Evolutionary conservation across 2,888 invertebrate genomes (phyloP), one percentile per base, ranked within the genome.

Genomic region (Agonopterix subpropinquella): DNA sequence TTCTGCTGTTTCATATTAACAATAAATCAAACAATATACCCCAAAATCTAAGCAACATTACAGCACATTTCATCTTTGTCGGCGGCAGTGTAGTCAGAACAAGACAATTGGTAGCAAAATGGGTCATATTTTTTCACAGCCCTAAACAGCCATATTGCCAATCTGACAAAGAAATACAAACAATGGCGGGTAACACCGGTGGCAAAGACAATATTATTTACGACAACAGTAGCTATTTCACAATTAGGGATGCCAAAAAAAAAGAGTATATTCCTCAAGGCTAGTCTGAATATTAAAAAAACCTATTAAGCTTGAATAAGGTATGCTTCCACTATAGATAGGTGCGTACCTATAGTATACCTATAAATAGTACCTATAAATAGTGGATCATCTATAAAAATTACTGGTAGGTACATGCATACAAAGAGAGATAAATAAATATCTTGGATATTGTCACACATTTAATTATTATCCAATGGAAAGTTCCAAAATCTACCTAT

Each of bases 101-200:
- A 7, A 51, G 61, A 73, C 70, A 74, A 75, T 64, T 45, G 52
- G 52, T 51, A 44, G 48, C 54, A 64, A 75, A 77, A 79, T 75
- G 72, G 76, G 69, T 67, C 73, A 73, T 63, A 65, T 76, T 78
- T 74, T 76, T 76, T 62, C 54, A 53, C 47, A 35, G 57, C 55
- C 62, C 59, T 62, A 55, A 57, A 53, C 53, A 45, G 52, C 52
- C 28, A 43, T 55, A 64, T 77, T 74, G 77, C 76, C 64, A 80
- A 79, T 69, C 60, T 56, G 49, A 77, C 74, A 77, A 75, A 66
- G 67, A 58, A 42, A 54, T 45, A 58, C 54, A 65, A 67, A 81
- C 80, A 82, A 81, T 71, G 58, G 54, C 56, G 67, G 58, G 78
- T 84, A 87, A 87, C 74, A 86, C 86, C 81, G 74, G 87, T 86